Evolutionary conservation across 2,113 vertebrate species (phyloP).

Genomic region (Microcebus tavaratra): DNA sequence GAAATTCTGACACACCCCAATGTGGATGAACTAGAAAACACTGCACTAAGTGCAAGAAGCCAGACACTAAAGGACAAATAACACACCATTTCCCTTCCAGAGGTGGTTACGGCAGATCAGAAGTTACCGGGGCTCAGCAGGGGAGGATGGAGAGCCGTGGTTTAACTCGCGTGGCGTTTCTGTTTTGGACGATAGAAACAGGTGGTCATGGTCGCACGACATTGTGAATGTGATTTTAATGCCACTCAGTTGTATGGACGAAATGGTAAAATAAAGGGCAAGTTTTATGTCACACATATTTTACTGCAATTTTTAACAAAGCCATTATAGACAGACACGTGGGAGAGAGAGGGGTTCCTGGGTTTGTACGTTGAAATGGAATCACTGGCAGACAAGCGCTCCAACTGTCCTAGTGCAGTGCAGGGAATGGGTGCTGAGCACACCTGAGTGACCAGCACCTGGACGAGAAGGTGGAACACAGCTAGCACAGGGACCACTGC

Average conservation of each 20-base stretch:
- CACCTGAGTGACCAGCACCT: background rate
- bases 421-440: background rate
- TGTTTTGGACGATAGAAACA: background rate
- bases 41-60: background rate
- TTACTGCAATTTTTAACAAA: background rate
- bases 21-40: background rate
- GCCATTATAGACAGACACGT: too few relatives aligned
- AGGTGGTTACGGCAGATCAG: background rate
- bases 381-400: rapidly evolving
- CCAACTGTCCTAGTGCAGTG: too few relatives aligned
- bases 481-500: background rate
- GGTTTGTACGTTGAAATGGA: background rate
- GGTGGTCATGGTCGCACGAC: background rate
- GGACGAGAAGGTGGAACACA: background rate
- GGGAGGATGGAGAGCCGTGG: background rate
- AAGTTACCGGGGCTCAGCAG: background rate
- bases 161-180: background rate
- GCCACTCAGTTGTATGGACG: background rate
- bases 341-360: too few relatives aligned
- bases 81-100: rapidly evolving
- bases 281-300: background rate
- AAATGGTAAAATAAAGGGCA: background rate
- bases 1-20: too few relatives aligned
- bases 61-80: background rate
- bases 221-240: background rate